A percentile compares a stretch with the other conserved stretches of the same genome.
Conservation (phyloP, 2,888 invertebrate genomes). For the Bugula neritina region DNA sequence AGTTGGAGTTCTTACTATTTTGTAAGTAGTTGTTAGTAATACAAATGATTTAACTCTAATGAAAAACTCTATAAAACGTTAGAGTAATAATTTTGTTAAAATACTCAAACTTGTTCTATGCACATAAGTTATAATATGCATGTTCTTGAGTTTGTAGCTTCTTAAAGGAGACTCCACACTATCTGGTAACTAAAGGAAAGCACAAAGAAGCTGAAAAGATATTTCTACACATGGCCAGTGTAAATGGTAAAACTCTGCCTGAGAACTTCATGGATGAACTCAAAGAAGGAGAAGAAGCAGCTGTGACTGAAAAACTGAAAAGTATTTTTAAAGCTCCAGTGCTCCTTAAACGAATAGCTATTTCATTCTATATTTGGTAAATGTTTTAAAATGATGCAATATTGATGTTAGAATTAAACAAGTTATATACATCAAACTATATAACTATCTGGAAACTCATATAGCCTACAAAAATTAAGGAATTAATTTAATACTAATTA, state of each 20-base stretch:
- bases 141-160: not conserved
- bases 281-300: constrained; percentile 16
- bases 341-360: not conserved
- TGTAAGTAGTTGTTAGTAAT: not conserved
- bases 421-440: no score
- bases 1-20: not conserved
- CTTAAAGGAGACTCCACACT: constrained; percentile 19
- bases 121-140: not conserved
- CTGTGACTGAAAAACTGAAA: not conserved
- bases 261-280: constrained; percentile 2
- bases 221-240: not conserved
- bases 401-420: no score
- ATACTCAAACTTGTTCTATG: not conserved
- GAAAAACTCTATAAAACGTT: not conserved
- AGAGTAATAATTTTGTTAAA: not conserved
- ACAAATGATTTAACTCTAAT: not conserved
- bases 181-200: constrained; percentile 7
- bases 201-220: not conserved
- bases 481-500: no score
- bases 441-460: no score
- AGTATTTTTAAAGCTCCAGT: constrained; percentile 1
- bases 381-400: not conserved
- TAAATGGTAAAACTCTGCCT: constrained; percentile 24
- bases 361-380: constrained; percentile 10
- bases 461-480: no score